Conservation (phyloP, 2,888 invertebrate genomes). For the Nowickia ferox region DNA sequence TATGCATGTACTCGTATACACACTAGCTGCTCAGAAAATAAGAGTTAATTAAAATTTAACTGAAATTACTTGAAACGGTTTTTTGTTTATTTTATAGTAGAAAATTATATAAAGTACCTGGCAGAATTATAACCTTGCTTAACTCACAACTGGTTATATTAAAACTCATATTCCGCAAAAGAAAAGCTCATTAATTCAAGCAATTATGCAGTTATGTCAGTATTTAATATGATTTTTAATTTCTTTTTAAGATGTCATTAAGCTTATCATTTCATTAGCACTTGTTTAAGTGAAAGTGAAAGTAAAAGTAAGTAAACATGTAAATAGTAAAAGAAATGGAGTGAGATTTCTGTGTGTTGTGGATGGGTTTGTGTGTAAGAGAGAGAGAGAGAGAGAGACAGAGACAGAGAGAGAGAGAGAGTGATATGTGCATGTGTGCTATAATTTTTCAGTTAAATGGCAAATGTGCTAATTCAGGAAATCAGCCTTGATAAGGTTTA, state of each 20-base stretch:
- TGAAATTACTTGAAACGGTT: conserved; percentile 20
- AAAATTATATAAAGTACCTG: neutral
- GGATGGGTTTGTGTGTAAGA: too few species aligned
- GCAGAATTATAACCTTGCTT: conserved; percentile 41
- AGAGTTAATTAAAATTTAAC: conserved; percentile 64
- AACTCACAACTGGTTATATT: conserved; percentile 1
- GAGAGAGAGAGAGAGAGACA: neutral
- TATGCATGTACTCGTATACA: neutral
- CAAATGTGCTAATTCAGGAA: conserved; percentile 36
- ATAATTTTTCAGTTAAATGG: neutral
- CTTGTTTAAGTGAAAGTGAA: conserved; percentile 56
- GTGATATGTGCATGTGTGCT: neutral
- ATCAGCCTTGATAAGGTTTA: conserved; percentile 55
- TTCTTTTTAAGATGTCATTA: conserved; percentile 67
- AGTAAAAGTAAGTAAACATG: conserved; percentile 12
- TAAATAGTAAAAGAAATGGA: neutral
- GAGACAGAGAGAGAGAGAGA: neutral
- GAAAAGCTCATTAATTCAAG: conserved; percentile 49
- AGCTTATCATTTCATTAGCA: conserved; percentile 75
- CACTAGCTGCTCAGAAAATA: conserved; percentile 4
- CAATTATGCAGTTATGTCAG: conserved; percentile 53
- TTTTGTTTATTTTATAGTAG: neutral
- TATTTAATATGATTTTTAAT: conserved; percentile 27
- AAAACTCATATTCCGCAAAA: conserved; percentile 26
- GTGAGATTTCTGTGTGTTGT: too few species aligned